Evolutionary conservation across 2,113 vertebrate genomes (phyloP).

Genomic region (Sciurus niger): DNA sequence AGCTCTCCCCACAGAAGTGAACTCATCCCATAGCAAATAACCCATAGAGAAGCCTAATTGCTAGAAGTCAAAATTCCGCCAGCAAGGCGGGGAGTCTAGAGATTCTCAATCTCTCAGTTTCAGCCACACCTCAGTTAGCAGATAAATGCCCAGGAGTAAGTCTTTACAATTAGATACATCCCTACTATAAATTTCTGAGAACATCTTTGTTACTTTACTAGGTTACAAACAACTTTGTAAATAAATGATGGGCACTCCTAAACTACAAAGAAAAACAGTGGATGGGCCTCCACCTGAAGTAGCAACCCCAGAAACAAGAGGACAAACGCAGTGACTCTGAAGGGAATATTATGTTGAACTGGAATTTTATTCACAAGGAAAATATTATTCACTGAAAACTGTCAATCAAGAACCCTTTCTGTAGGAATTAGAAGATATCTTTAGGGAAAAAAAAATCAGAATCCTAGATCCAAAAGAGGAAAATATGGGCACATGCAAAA

Average conservation of each 20-base stretch:
- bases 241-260: not conserved
- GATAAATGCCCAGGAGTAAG: not conserved
- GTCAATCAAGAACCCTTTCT: not conserved
- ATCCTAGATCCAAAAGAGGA: not conserved
- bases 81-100: not conserved
- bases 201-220: not conserved
- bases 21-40: not conserved
- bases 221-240: not conserved
- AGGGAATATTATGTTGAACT: conserved; percentile 33
- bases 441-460: not conserved
- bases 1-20: not conserved
- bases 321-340: not conserved
- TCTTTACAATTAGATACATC: not conserved
- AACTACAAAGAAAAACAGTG: not conserved
- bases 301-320: not conserved
- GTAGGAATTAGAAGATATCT: conserved; percentile 12
- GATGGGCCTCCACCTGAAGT: not conserved
- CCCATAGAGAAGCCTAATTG: not conserved
- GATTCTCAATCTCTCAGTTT: not conserved
- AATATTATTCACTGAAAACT: not conserved
- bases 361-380: not conserved
- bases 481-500: not conserved
- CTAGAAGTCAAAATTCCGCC: not conserved
- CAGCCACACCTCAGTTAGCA: not conserved
- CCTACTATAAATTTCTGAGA: not conserved